Evolutionary conservation across 1,140 invertebrate species (phyloP), one percentile per base, ranked within the genome.

Genomic region (Calliopsis andreniformis): DNA sequence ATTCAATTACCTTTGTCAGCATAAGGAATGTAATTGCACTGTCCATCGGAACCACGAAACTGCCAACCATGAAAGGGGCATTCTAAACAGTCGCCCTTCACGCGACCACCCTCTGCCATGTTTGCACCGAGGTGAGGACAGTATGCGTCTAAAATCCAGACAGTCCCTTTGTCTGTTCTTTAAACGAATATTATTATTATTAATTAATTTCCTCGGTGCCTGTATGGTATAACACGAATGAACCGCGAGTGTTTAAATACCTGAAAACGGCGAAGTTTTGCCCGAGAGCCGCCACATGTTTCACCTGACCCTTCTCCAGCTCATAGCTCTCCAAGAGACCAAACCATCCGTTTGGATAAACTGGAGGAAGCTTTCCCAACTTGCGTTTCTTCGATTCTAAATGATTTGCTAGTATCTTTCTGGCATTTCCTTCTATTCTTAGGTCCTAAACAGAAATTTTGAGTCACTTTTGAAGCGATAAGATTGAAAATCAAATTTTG

Each of bases 331-430:
- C 97, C 0, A 95, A 89, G 0, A 98, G 83, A 0, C 93, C 94
- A 87, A 96, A 98, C 97, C 97, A 98, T 14, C 97, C 97, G 84
- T 98, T 98, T 0, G 97, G 97, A 91, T 95, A 98, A 0, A 97
- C 95, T 0, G 97, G 97, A 0, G 96, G 96, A 10, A 97, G 83
- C 61, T 95, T 93, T 6, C 93, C 95, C 23, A 94, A 87, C 68
- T 93, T 93, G 4, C 95, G 86, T 49, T 84, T 86, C 72, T 86
- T 89, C 30, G 79, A 68, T 82, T 86, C 79, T 8, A 69, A 58
- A n/a, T 73, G 14, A 75, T 75, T 64, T 1, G 51, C 51, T 5
- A 78, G 23, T 43, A 78, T 14, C 10, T 3, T 61, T 18, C 28
- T 59, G 18, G 18, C 25, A 3, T 32, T 25, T 1, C 58, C 76